Base-by-base conservation (phyloP, 2,797 vertebrate species). In the Falco novaeseelandiae region DNA sequence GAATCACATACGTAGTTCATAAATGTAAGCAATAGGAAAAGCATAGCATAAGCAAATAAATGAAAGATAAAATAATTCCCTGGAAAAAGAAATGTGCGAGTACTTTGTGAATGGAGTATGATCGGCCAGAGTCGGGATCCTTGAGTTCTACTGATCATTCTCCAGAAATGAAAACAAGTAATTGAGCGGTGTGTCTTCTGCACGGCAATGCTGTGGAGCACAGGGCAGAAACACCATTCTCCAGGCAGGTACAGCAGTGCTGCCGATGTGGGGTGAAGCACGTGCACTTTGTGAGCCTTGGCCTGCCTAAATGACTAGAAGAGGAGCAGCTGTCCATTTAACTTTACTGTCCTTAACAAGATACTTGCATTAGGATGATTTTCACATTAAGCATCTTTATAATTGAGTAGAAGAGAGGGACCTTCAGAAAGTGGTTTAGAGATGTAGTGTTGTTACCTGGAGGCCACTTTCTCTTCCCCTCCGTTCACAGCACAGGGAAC, bases 141-240 rank as follows among this genome's bases (percentile, higher is more conserved):
- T 79, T 73, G 54, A 38, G 9, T 79, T 76, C 38, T 80, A 21
- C 18, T 18, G 19, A 42, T 80, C 23, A 19, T 77, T 85, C 23
- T 85, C 8, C 14, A 58, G 71, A 93, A 91, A 29, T 15, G 3
- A 79, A 91, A 91, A n/a, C 22, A 71, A 65, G 42, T 34, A 61
- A 34, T 3, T 49, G 34, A 30, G 32, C 23, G 18, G 1, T 1
- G 2, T 48, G 25, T 67, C n/a, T 85, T 84, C 73, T 38, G 1
- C 0, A 0, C 62, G 54, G 21, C 57, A 83, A 6, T 34, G 30
- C 67, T 36, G 12, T 1, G 22, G 77, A 59, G 63, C 69, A 77
- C 78, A 83, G 57, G 29, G 16, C 44, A 87, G n/a, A 61, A 49
- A 40, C 0, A 0, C 42, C 0, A 0, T 44, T 88, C 59, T 65